Conservation (phyloP, 64 coral and sea anemone genomes). For the Pocillopora verrucosa region DNA sequence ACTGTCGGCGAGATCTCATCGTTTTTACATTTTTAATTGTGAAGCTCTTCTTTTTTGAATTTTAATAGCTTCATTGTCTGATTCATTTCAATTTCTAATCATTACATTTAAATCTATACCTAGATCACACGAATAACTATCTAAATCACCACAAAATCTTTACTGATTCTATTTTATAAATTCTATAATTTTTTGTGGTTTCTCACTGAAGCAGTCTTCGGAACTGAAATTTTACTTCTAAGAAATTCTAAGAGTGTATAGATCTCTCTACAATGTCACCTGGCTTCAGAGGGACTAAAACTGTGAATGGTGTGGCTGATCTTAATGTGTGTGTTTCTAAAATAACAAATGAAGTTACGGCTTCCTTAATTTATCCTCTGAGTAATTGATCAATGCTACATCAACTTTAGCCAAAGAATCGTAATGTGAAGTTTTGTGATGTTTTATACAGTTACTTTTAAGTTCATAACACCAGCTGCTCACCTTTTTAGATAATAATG, state of each 20-base stretch:
- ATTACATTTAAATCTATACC: not conserved
- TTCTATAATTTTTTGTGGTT: not conserved
- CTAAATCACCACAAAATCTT: not conserved
- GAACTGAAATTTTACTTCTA: not conserved
- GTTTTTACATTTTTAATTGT: not conserved
- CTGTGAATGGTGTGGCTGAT: not conserved
- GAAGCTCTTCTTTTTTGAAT: not conserved
- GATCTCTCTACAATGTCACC: not conserved
- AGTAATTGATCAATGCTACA: not conserved
- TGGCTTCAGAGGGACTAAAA: not conserved
- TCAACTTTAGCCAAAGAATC: not conserved
- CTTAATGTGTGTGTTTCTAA: not conserved
- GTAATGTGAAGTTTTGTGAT: not conserved
- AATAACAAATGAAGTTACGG: not conserved
- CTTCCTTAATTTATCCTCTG: too few relatives aligned
- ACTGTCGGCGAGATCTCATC: too few relatives aligned
- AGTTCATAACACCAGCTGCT: not conserved
- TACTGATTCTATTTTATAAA: not conserved
- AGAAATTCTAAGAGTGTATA: not conserved
- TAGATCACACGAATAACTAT: not conserved
- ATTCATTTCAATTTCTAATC: slow-evolving; percentile 7
- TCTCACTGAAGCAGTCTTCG: not conserved
- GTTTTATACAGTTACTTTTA: not conserved
- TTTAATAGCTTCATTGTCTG: not conserved
- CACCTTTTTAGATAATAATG: not conserved